Evolutionary conservation across 1,140 invertebrate genomes (phyloP).

Genomic region (Zaprionus ghesquierei): DNA sequence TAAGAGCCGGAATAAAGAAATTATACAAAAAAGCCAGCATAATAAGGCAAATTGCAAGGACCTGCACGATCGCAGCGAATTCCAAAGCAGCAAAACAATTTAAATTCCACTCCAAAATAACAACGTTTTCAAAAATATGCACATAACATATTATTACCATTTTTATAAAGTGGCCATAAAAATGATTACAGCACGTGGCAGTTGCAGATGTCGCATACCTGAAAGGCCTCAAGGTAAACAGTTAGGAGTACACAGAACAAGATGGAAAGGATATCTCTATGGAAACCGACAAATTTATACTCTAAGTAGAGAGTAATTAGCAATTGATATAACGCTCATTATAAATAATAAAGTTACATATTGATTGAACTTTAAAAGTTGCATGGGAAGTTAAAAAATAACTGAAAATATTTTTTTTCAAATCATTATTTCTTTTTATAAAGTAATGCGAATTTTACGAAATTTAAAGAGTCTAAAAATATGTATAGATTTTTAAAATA

Average conservation of each 20-base stretch:
- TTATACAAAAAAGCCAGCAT: conserved; percentile 7
- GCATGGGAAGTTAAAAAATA: too few relatives aligned
- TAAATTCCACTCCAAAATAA: neutral
- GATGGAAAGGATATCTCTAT: neutral
- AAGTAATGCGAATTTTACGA: too few relatives aligned
- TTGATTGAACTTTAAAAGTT: too few relatives aligned
- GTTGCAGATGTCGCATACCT: neutral
- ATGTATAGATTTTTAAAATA: too few relatives aligned
- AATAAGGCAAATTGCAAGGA: neutral
- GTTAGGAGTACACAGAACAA: neutral
- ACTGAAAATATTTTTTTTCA: too few relatives aligned
- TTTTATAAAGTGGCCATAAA: neutral
- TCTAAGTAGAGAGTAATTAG: too few relatives aligned
- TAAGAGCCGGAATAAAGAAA: conserved; percentile 17
- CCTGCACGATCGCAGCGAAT: neutral
- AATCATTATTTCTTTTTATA: too few relatives aligned
- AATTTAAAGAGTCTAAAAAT: too few relatives aligned
- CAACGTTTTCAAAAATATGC: neutral
- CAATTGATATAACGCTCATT: too few relatives aligned
- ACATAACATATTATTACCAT: neutral
- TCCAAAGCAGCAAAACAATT: neutral
- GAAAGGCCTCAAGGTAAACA: neutral
- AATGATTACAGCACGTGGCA: neutral
- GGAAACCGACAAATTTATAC: neutral
- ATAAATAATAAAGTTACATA: too few relatives aligned